Percentiles rank a stretch among this genome's conserved stretches.
Conservation (phyloP, 2,888 invertebrate genomes). For the Ochlodes sylvanus region DNA sequence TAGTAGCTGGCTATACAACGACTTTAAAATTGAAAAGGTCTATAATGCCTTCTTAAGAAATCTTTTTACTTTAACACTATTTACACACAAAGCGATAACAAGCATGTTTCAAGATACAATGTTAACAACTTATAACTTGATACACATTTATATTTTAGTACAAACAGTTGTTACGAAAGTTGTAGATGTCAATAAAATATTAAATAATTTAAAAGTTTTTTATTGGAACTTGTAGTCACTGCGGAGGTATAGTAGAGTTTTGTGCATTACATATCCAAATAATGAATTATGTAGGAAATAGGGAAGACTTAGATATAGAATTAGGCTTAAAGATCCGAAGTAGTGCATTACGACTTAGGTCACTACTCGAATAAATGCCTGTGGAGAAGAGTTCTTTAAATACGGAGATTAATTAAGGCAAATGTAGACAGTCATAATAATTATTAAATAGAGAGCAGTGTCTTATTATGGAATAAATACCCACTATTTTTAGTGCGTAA, state of each 20-base stretch:
- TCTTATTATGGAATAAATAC: too few relatives aligned
- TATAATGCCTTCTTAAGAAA: slow-evolving; percentile 50
- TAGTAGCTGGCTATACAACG: slow-evolving; percentile 38
- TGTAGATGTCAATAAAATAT: slow-evolving; percentile 83
- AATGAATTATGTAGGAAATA: too few relatives aligned
- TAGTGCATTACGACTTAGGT: too few relatives aligned
- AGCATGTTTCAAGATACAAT: slow-evolving; percentile 67
- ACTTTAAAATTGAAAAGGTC: slow-evolving; percentile 40
- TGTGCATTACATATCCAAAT: too few relatives aligned
- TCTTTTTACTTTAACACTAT: slow-evolving; percentile 71
- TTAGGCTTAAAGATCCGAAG: too few relatives aligned
- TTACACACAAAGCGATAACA: slow-evolving; percentile 68
- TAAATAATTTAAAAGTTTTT: slow-evolving; percentile 54
- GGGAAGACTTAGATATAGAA: too few relatives aligned
- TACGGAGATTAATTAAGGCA: too few relatives aligned
- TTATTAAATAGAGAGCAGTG: too few relatives aligned
- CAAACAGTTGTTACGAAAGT: slow-evolving; percentile 82
- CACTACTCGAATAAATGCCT: too few relatives aligned
- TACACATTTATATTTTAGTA: slow-evolving; percentile 84
- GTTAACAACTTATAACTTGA: slow-evolving; percentile 78
- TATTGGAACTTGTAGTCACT: slow-evolving; percentile 40
- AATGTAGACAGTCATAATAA: too few relatives aligned
- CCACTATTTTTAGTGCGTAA: too few relatives aligned
- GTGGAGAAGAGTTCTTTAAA: too few relatives aligned
- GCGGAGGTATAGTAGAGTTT: background rate